These are phyloP conservation scores for Hozukius guyotensis DNA, from an alignment of 2,797 vertebrate species.

Conservation along the genomic window DNA sequence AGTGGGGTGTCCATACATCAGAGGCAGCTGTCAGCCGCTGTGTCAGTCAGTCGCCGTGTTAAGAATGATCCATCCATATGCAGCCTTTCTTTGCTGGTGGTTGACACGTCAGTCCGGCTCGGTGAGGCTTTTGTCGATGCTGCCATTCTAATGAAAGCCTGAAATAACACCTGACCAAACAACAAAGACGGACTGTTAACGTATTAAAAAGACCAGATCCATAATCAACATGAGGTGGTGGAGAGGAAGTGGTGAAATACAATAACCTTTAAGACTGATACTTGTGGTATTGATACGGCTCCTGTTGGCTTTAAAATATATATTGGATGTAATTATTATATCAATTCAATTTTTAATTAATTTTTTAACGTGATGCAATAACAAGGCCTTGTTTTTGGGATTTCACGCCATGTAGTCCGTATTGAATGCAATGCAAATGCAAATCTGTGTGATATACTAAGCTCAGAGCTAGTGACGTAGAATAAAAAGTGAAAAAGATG, in stretches of 20 bases:
- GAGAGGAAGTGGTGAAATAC: not conserved
- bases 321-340: too few relatives aligned
- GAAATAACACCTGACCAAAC: constrained; percentile 7
- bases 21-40: constrained; percentile 53
- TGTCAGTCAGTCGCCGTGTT: constrained; percentile 43
- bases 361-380: too few relatives aligned
- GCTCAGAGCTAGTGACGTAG: too few relatives aligned
- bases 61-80: constrained; percentile 56
- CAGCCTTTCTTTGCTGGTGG: constrained; percentile 36
- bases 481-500: too few relatives aligned
- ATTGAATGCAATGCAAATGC: too few relatives aligned
- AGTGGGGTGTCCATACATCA: constrained; percentile 56
- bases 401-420: too few relatives aligned
- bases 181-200: not conserved
- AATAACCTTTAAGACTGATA: not conserved
- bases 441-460: too few relatives aligned
- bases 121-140: constrained; percentile 23
- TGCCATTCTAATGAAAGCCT: not conserved
- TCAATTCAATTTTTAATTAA: too few relatives aligned
- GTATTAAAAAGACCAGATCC: not conserved
- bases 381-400: too few relatives aligned
- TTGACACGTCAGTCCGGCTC: constrained; percentile 23
- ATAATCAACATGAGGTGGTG: not conserved
- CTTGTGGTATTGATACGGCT: too few relatives aligned
- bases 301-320: too few relatives aligned